Base-by-base conservation (phyloP, 2,888 invertebrate genomes). In the Sinopyrophorus schimmeli region DNA sequence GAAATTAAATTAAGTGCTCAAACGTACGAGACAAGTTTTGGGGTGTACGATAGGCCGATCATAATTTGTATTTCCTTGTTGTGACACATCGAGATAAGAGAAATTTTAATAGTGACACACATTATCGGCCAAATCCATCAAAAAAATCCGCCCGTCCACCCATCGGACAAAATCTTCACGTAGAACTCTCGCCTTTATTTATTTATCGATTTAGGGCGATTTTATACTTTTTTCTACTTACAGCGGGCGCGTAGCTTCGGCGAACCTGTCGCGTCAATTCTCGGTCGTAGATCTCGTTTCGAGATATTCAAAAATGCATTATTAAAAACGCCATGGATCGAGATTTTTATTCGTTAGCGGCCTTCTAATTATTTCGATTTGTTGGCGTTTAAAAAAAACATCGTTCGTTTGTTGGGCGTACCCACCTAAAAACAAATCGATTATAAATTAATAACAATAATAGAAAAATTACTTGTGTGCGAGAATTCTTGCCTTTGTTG, bases 41-140 rank as follows among this genome's bases (percentile, higher is more conserved):
- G 42, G 38, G 37, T 31, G 37, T 31, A 16, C 31, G 49, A 54
- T 50, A 49, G 57, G 54, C 55, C 51, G 56, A 57, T 62, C 58
- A 61, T 57, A 61, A 63, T 59, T 61, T 62, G 58, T 58, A 58
- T 60, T 60, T 60, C 55, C 57, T 53, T 62, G 59, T 64, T 64
- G 59, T 63, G 64, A 64, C 64, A 63, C 58, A 53, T 54, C 47
- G 48, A 58, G 62, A 62, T 61, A 61, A 60, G 57, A 46, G n/a
- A n/a, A 54, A 59, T 63, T 64, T 64, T 62, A 60, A 63, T 63
- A 56, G 60, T 61, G 58, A 64, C 62, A 61, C 60, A 59, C 62
- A 55, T 53, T 63, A 62, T 63, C 62, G 35, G 31, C 35, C 31
- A 35, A 40, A 48, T 54, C 47, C 38, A 55, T 51, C 50, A 34